Evolutionary conservation across 2,888 invertebrate species (phyloP).

Genomic region (Trichogramma dendrolimi): DNA sequence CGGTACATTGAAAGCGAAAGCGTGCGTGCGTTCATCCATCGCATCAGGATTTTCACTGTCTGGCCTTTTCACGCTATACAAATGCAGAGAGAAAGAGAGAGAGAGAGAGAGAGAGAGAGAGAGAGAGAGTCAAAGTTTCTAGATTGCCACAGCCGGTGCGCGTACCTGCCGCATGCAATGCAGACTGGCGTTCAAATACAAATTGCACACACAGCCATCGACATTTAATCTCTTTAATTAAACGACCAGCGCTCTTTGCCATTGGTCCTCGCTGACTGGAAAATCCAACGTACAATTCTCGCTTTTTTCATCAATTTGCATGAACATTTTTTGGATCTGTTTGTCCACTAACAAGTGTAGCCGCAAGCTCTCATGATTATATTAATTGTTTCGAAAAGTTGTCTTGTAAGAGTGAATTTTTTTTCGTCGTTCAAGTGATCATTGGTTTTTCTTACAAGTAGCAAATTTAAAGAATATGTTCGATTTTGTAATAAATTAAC

Average conservation of each 20-base stretch:
- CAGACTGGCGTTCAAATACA: too few relatives aligned
- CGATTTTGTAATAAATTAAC: too few relatives aligned
- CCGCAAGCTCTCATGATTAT: too few relatives aligned
- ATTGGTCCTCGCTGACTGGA: not conserved
- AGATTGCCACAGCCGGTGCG: slow-evolving; percentile 28
- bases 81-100: slow-evolving; percentile 17
- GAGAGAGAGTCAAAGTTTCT: slow-evolving; percentile 10
- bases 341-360: too few relatives aligned
- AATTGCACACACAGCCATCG: slow-evolving; percentile 3
- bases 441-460: too few relatives aligned
- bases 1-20: not conserved
- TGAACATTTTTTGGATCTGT: not conserved
- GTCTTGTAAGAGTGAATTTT: too few relatives aligned
- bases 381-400: too few relatives aligned
- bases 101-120: not conserved
- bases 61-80: slow-evolving; percentile 22
- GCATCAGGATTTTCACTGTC: slow-evolving; percentile 21
- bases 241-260: not conserved
- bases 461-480: too few relatives aligned
- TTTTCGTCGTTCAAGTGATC: too few relatives aligned
- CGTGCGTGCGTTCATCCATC: not conserved
- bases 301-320: not conserved
- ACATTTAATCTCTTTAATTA: slow-evolving; percentile 25
- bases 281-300: not conserved
- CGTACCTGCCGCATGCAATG: slow-evolving; percentile 25